phyloP scores from a whole-genome alignment of 1,140 invertebrate species.

The Pseudomyrmex flavicornis region DNA sequence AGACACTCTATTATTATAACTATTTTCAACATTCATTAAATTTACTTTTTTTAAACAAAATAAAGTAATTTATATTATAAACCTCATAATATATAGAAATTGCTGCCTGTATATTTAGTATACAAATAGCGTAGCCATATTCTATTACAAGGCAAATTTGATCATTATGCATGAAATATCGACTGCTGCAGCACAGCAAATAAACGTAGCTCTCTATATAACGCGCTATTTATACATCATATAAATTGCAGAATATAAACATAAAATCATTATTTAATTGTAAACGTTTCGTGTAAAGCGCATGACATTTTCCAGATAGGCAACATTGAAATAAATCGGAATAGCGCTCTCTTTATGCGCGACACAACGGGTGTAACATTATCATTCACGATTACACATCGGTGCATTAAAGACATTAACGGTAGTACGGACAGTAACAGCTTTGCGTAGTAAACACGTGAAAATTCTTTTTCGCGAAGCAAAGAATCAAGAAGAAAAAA shows the following conservation, averaged over 20 bases:
- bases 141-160: background rate
- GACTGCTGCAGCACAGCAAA: too few species aligned
- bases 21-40: too few species aligned
- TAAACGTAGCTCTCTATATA: background rate
- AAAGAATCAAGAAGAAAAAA: background rate
- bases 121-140: background rate
- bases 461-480: background rate
- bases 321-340: background rate
- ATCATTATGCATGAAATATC: constrained; percentile 8
- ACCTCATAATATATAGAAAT: background rate
- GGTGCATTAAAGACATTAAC: background rate
- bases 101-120: background rate
- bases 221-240: background rate
- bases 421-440: background rate
- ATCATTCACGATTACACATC: constrained; percentile 3
- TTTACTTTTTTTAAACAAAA: too few species aligned
- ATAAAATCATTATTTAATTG: background rate
- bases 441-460: background rate
- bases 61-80: too few species aligned
- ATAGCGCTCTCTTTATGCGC: background rate
- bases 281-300: too few species aligned
- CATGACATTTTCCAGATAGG: too few species aligned
- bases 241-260: background rate
- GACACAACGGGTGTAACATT: background rate
- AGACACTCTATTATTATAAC: too few species aligned